Conservation (phyloP, 2,113 vertebrate species). For the Philantomba maxwellii region DNA sequence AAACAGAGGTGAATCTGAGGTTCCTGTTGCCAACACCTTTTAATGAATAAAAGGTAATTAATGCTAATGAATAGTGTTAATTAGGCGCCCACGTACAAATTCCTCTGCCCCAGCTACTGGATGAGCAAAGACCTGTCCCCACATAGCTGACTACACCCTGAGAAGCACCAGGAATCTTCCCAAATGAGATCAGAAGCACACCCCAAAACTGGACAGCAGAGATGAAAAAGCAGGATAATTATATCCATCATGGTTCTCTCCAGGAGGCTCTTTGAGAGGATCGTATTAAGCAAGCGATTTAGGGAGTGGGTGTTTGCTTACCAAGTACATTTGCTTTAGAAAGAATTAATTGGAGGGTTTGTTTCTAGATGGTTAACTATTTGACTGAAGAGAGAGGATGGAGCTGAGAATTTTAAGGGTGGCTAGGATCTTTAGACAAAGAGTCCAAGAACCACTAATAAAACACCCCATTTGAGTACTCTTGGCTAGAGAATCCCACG, state of each 20-base stretch:
- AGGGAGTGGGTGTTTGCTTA: neutral
- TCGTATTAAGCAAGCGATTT: neutral
- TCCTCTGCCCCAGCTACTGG: neutral
- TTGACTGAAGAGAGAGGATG: neutral
- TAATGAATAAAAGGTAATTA: neutral
- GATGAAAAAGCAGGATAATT: neutral
- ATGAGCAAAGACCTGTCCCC: neutral
- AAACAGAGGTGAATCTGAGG: neutral
- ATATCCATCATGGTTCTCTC: neutral
- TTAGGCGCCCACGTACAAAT: neutral
- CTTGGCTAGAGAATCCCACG: neutral
- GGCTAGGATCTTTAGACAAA: neutral
- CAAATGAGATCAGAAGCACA: neutral
- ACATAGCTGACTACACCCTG: neutral
- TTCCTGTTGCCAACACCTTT: neutral
- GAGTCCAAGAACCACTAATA: neutral
- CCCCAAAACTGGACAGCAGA: neutral
- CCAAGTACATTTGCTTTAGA: conserved; percentile 17
- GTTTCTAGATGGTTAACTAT: neutral
- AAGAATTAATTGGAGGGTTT: conserved; percentile 30
- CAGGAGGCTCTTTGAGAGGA: neutral
- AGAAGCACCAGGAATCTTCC: neutral
- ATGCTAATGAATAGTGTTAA: neutral
- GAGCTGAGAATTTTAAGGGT: neutral
- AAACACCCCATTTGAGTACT: neutral